Conservation (phyloP, 2,113 vertebrate species). For the Microcebus griseorufus region DNA sequence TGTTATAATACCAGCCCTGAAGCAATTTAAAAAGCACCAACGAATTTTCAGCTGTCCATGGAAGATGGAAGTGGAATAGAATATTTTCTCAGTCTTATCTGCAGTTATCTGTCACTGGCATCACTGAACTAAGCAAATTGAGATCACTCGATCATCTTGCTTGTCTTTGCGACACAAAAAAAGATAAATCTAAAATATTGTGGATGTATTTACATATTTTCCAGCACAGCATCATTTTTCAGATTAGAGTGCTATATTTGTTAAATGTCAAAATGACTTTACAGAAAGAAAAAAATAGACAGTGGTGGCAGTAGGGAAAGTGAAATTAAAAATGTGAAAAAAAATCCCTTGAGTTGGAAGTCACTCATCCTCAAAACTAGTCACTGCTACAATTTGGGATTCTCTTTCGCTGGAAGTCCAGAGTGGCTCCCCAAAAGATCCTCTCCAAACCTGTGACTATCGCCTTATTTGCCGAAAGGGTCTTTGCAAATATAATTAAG, state of each 20-base stretch:
- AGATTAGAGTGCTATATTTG: background rate
- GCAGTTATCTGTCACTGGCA: background rate
- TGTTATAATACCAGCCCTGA: background rate
- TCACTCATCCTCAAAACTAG: background rate
- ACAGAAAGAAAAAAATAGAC: background rate
- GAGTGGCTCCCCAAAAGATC: background rate
- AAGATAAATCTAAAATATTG: background rate
- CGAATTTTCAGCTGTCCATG: background rate
- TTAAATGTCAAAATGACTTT: constrained; percentile 25
- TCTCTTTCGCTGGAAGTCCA: background rate
- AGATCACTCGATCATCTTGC: background rate
- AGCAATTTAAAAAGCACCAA: background rate
- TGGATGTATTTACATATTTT: background rate
- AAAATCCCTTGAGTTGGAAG: background rate
- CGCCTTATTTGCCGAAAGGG: background rate
- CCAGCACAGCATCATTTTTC: background rate
- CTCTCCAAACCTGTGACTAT: background rate
- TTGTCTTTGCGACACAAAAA: background rate
- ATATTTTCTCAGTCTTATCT: constrained; percentile 9
- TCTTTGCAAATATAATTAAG: background rate
- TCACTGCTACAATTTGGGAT: background rate
- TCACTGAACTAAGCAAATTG: background rate
- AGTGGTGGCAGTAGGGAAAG: background rate
- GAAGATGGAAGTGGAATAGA: background rate
- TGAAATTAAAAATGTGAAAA: background rate